Base-by-base conservation (phyloP, 2,888 invertebrate species). In the Tipula confusa region DNA sequence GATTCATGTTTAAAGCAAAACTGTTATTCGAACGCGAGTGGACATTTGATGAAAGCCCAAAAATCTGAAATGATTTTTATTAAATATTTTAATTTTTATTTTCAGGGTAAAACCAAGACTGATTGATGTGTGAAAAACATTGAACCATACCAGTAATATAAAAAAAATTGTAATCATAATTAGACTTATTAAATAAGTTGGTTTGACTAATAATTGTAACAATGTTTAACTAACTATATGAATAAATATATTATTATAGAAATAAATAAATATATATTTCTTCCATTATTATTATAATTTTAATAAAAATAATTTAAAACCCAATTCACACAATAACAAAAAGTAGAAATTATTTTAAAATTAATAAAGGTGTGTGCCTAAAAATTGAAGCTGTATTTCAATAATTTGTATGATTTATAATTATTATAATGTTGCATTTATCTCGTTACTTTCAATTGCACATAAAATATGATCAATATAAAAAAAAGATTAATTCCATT, bases 131-230 rank as follows among this genome's bases (percentile, higher is more conserved):
- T 18, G 64, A 64, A 24, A 64, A 64, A 64, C 64, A 64, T 64
- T 64, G 24, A 64, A 64, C 64, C 64, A 64, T 64, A 64, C 64
- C 64, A 64, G 64, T 64, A 64, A 64, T 24, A 11, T 24, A 64
- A 64, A 64, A 64, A 64, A 24, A 33, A 33, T 9, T 64, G 24
- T 11, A 64, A 64, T 24, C 24, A 64, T 64, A 64, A 64, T 24
- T 64, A 64, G 64, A 64, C 64, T 64, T 64, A 24, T 64, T 64
- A 64, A 64, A 64, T 24, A 64, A 64, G 64, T 64, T 64, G 64
- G 64, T 64, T 18, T 64, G 64, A 64, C 64, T 64, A 64, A 64
- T 64, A 64, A 64, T 64, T 64, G 64, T 64, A 64, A 64, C 64
- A 64, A 64, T 64, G 24, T 24, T 64, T 64, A 64, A 64, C 64